phyloP scores from a whole-genome alignment of 2,113 vertebrate species.

The Potamarius usumacintae region DNA sequence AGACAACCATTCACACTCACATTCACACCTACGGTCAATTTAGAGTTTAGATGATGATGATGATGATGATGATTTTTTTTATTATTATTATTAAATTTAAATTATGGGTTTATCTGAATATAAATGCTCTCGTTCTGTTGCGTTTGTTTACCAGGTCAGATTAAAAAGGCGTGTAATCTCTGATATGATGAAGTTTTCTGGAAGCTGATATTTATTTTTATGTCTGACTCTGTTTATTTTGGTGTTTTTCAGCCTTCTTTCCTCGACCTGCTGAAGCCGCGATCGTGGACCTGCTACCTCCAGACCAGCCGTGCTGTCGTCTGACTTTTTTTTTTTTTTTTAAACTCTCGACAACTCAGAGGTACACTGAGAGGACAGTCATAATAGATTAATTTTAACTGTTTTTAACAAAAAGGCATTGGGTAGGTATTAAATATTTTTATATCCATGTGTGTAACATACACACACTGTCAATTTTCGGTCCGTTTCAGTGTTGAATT shows the following conservation, averaged over 20 bases:
- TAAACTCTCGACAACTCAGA: background rate
- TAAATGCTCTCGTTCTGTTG: background rate
- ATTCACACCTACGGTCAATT: no score
- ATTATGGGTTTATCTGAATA: no score
- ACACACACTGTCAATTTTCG: no score
- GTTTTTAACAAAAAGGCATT: background rate
- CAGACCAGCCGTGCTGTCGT: slow-evolving; percentile 45
- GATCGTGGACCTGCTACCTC: slow-evolving; percentile 85
- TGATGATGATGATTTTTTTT: no score
- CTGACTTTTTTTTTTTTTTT: background rate
- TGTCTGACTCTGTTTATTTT: background rate
- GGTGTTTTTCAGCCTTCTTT: slow-evolving; percentile 76
- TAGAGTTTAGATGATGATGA: no score
- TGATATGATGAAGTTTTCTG: background rate
- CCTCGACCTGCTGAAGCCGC: slow-evolving; percentile 85
- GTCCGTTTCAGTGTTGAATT: background rate
- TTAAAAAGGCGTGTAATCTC: no score
- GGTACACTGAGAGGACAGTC: background rate
- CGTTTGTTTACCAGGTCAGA: no score
- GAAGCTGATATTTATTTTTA: background rate
- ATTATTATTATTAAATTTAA: background rate
- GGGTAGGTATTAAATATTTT: background rate
- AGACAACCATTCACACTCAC: no score
- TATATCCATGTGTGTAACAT: background rate
- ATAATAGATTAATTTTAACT: background rate